These are phyloP conservation scores for Zootermopsis nevadensis DNA, from an alignment of 2,888 invertebrate species.

Conservation along the genomic window DNA sequence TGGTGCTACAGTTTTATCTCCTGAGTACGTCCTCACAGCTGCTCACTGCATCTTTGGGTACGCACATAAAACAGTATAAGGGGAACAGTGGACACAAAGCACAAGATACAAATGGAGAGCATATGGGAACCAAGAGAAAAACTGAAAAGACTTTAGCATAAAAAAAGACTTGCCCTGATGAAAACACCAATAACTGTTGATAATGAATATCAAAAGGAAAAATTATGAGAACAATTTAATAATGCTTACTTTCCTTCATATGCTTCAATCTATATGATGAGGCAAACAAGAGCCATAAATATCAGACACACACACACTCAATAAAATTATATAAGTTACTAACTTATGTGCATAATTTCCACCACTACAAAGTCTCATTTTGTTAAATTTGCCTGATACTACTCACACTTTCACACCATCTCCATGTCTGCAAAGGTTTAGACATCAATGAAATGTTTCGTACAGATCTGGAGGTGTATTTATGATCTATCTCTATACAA, in stretches of 20 bases:
- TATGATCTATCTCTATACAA: too few relatives aligned
- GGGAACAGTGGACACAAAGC: not conserved
- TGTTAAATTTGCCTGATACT: too few relatives aligned
- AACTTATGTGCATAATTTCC: too few relatives aligned
- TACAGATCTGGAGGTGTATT: too few relatives aligned
- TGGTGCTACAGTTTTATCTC: not conserved
- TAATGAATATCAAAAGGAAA: not conserved
- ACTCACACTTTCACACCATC: too few relatives aligned
- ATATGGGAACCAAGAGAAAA: not conserved
- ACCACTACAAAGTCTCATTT: too few relatives aligned
- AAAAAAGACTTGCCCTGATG: not conserved
- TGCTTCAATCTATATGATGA: too few relatives aligned
- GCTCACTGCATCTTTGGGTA: constrained; percentile 15
- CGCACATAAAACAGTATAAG: not conserved
- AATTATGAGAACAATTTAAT: not conserved
- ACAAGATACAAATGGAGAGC: not conserved
- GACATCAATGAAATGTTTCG: too few relatives aligned
- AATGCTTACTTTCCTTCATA: not conserved
- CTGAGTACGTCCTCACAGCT: not conserved
- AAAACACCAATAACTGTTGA: not conserved
- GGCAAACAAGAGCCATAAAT: too few relatives aligned
- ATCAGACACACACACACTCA: too few relatives aligned
- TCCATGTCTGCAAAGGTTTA: too few relatives aligned
- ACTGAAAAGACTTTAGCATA: not conserved
- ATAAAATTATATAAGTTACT: too few relatives aligned